A percentile compares a stretch with the other conserved stretches of the same genome.
Evolutionary conservation across 2,888 invertebrate genomes (phyloP).

Genomic region (Ochropleura leucogaster): DNA sequence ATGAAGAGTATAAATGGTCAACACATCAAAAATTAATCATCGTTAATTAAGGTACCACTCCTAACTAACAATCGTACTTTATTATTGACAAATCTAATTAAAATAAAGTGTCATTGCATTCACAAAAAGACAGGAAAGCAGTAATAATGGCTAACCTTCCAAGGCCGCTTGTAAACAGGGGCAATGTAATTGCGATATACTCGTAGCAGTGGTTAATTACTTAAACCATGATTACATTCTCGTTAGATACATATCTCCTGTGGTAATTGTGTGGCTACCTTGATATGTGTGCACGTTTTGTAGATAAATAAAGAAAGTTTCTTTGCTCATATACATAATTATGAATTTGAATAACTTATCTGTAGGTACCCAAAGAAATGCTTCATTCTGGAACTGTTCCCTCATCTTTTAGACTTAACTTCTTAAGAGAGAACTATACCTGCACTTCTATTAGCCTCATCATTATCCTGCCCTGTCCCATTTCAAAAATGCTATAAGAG

Average conservation of each 20-base stretch:
- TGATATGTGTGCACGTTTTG: slow-evolving; percentile 39
- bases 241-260: slow-evolving; percentile 40
- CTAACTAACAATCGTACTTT: not conserved
- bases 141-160: slow-evolving; percentile 26
- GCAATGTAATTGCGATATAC: slow-evolving; percentile 41
- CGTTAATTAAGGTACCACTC: not conserved
- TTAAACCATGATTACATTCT: slow-evolving; percentile 41
- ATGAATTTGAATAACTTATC: slow-evolving; percentile 1
- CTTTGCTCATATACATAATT: slow-evolving; percentile 12
- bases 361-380: not conserved
- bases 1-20: not conserved
- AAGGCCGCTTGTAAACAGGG: slow-evolving; percentile 31
- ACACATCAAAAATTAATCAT: not conserved
- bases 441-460: not conserved
- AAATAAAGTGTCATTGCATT: slow-evolving; percentile 34
- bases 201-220: slow-evolving; percentile 35
- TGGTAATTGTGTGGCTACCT: slow-evolving; percentile 29
- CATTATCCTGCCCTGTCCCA: not conserved
- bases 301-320: slow-evolving; percentile 43
- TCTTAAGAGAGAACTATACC: no score
- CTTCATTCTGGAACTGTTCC: not conserved
- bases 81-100: slow-evolving; percentile 20
- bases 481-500: no score
- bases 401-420: no score
- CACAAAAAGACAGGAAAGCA: slow-evolving; percentile 36